Percentiles rank a stretch among this genome's conserved stretches.
Evolutionary conservation across 2,888 invertebrate species (phyloP).

Genomic region (Trisateles emortualis): DNA sequence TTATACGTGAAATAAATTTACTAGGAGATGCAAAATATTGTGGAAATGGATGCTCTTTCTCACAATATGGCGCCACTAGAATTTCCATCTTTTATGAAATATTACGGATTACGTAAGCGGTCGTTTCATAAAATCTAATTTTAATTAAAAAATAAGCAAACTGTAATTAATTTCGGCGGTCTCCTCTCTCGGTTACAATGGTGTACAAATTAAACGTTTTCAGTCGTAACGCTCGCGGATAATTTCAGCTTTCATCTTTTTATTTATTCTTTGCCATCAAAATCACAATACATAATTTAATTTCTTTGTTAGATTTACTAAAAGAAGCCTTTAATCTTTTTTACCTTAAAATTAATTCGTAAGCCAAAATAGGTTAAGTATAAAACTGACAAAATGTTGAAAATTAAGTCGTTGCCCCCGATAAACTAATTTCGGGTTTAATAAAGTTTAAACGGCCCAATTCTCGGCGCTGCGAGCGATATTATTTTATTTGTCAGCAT

Average conservation of each 20-base stretch:
- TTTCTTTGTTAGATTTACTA: conserved; percentile 49
- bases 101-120: conserved; percentile 77
- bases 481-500: conserved; percentile 79
- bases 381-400: conserved; percentile 52
- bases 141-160: conserved; percentile 84
- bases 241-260: conserved; percentile 56
- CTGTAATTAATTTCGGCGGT: conserved; percentile 77
- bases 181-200: conserved; percentile 69
- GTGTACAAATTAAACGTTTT: conserved; percentile 73
- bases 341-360: conserved; percentile 48
- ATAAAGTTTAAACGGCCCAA: conserved; percentile 72
- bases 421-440: conserved; percentile 70
- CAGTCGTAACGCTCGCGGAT: conserved; percentile 58
- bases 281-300: conserved; percentile 55
- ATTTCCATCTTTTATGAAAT: conserved; percentile 85
- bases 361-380: conserved; percentile 22
- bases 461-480: conserved; percentile 66
- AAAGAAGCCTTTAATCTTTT: conserved; percentile 39
- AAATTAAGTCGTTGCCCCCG: conserved; percentile 58
- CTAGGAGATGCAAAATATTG: conserved; percentile 80
- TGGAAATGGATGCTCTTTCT: conserved; percentile 79
- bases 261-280: conserved; percentile 63
- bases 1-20: conserved; percentile 75
- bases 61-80: conserved; percentile 83
- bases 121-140: conserved; percentile 80